Evolutionary conservation across 1,140 invertebrate species (phyloP), one percentile per base, ranked within the genome.

Genomic region (Melanaphis sacchari): DNA sequence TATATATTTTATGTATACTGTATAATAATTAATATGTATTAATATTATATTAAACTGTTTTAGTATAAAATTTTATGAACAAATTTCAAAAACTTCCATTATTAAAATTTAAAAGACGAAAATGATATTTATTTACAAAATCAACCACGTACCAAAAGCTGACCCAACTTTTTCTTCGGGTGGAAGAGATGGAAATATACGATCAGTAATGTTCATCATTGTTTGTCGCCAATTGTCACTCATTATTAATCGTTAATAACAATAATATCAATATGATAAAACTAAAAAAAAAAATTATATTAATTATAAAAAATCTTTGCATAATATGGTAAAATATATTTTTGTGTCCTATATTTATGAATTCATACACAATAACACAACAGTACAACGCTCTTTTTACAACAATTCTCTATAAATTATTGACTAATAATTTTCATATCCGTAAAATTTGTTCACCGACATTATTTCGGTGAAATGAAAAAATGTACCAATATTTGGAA

Each of bases 201-300:
- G 81, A 49, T 93, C 93, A 81, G 93, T 90, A 90, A 93, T 90
- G 40, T 59, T 90, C 36, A 90, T 93, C 54, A 93, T 66, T 81
- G 93, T 93, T 90, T 93, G 93, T 54, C 88, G 59, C 93, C 93
- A 93, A 81, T 40, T 89, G 24, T 90, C 93, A 24, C 59, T 49
- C 89, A 90, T 90, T 66, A 22, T 90, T 18, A 85, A 85, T 85
- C 15, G 26, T 15, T 43, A 43, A 11, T 18, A 18, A 41, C 4
- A 43, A 85, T 43, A 85, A 5, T 41, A 84, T 84, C n/a, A 0
- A 84, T 41, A 5, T 31, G 31, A 43, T 6, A 18, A 11, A 85
- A 31, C 40, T 43, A 43, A 85, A 43, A 11, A 81, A 38, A 81
- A 43, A 40, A 24, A n/a, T 43, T 21, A 82, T 82, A 24, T 2